phyloP scores from a whole-genome alignment of 2,797 vertebrate genomes.

The Gymnodraco acuticeps region DNA sequence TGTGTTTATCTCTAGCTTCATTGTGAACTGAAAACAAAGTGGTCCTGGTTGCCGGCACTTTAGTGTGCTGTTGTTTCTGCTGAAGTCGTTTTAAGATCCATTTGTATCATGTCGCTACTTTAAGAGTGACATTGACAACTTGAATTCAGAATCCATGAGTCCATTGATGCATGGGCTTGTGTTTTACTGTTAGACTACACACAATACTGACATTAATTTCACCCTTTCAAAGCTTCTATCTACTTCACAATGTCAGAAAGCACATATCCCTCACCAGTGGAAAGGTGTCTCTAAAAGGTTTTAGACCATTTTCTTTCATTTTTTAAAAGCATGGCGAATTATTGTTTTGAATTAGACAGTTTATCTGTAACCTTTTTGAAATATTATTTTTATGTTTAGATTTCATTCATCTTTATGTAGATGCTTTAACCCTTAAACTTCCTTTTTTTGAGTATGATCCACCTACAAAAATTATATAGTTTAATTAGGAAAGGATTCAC shows the following conservation, averaged over 20 bases:
- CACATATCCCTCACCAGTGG: neutral
- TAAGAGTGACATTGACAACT: neutral
- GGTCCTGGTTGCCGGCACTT: conserved; percentile 2
- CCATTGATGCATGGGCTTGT: neutral
- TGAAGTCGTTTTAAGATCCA: neutral
- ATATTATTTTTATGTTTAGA: neutral
- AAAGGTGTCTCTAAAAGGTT: neutral
- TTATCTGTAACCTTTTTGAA: neutral
- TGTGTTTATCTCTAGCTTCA: conserved; percentile 2
- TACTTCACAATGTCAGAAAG: neutral
- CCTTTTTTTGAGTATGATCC: neutral
- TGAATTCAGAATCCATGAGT: neutral
- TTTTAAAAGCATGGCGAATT: too few relatives aligned
- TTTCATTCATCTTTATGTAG: neutral
- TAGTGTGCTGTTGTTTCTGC: neutral
- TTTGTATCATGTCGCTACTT: conserved; percentile 21
- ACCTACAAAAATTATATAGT: too few relatives aligned
- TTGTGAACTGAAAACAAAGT: conserved; percentile 15
- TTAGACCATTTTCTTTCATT: too few relatives aligned
- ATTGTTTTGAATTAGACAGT: neutral
- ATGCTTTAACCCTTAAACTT: neutral
- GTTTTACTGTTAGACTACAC: conserved; percentile 1
- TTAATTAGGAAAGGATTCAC: too few relatives aligned
- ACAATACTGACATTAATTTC: conserved; percentile 4
- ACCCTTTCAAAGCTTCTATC: neutral